Base-by-base conservation (phyloP, 2,113 vertebrate species). In the Mobula birostris region DNA sequence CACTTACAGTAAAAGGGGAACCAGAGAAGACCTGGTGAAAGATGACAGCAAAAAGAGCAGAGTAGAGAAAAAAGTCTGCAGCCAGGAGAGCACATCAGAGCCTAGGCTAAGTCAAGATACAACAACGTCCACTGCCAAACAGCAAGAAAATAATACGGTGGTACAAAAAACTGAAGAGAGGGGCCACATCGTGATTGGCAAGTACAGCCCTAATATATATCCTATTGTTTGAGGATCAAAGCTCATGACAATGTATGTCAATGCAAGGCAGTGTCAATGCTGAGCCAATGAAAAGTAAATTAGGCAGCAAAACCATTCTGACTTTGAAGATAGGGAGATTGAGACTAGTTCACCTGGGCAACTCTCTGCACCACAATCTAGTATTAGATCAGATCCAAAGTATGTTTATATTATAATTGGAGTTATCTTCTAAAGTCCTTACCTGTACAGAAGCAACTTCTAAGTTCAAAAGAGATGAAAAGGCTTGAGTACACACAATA, bases 21-120 rank as follows among this genome's bases (percentile, higher is more conserved):
- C 95, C 0, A 96, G 96, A 66, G 97, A 96, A 95, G 94, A 95
- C 66, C 93, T 94, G 91, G 77, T 94, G 68, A 97, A 96, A 92
- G 97, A 98, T 48, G 96, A 97, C 92, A 96, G 95, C 2, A 97
- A 97, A 85, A 98, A 97, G 94, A 97, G 96, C 95, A 95, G 96
- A 76, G 95, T 96, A 95, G 97, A 97, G 6, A 80, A 88, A 93
- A 93, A 94, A 9, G 1, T 90, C 82, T 0, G 61, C 70, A 90
- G 94, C n/a, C 19, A 90, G 66, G 29, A 94, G 48, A 17, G 0
- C 0, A 21, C 68, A 70, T 70, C 1, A 9, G 95, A 95, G 82
- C 21, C 58, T 0, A 32, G 85, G 56, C 15, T 14, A n/a, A 70
- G 94, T 94, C 58, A 74, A 72, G 94, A 94, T 61, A 3, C 17